A percentile compares a stretch with the other conserved stretches of the same genome.
phyloP scores from a whole-genome alignment of 1,140 invertebrate genomes.

The Melitaea cinxia region DNA sequence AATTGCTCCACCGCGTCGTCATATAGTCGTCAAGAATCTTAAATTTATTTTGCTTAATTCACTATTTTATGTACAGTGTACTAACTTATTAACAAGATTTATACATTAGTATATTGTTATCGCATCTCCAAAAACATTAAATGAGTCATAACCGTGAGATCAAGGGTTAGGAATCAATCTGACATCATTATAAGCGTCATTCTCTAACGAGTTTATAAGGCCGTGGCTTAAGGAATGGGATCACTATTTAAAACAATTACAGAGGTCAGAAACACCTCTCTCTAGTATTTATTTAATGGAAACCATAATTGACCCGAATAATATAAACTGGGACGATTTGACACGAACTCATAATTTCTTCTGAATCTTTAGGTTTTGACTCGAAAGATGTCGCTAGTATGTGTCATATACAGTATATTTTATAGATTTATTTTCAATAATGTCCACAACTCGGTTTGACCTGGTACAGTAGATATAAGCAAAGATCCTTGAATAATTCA shows the following conservation, averaged over 20 bases:
- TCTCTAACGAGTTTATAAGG: conserved; percentile 29
- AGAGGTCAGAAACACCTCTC: conserved; percentile 21
- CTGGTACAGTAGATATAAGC: conserved; percentile 20
- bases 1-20: no score
- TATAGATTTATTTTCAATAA: conserved; percentile 3
- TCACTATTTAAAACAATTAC: conserved; percentile 24
- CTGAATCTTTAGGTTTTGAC: neutral
- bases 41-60: no score
- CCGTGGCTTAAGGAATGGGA: conserved; percentile 26
- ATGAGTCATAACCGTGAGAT: conserved; percentile 41
- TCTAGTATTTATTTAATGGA: neutral
- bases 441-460: conserved; percentile 14
- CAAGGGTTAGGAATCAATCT: conserved; percentile 40
- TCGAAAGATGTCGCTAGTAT: neutral
- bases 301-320: neutral
- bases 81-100: neutral
- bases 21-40: no score
- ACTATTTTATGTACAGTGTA: neutral
- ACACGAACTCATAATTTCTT: neutral
- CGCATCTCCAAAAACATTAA: conserved; percentile 26
- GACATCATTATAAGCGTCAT: conserved; percentile 40
- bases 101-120: conserved; percentile 13
- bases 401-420: neutral
- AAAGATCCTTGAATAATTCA: conserved; percentile 39
- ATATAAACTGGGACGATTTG: neutral